Evolutionary conservation across 2,797 vertebrate species (phyloP).

Genomic region (Macrochelys suwanniensis): DNA sequence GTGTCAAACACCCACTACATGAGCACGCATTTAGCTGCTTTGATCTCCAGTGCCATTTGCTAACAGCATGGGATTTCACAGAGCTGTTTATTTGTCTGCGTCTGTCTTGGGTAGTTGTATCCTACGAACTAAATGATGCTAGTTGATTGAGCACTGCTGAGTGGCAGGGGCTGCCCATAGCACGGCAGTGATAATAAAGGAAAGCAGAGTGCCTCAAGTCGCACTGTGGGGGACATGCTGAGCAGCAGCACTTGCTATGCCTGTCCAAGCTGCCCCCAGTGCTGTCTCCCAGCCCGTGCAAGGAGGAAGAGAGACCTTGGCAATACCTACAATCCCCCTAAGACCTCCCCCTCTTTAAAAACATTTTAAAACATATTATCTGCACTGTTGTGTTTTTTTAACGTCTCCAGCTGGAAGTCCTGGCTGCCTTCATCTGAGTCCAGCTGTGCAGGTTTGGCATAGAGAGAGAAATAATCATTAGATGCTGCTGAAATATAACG

Average conservation of each 20-base stretch:
- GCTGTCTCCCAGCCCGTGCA: not conserved
- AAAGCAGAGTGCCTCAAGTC: not conserved
- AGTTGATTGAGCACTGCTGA: not conserved
- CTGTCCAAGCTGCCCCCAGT: not conserved
- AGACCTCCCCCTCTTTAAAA: not conserved
- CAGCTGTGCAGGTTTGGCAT: slow-evolving; percentile 1
- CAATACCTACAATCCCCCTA: not conserved
- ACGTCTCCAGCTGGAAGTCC: not conserved
- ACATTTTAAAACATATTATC: not conserved
- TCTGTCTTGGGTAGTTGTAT: not conserved
- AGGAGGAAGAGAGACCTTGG: not conserved
- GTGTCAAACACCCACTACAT: not conserved
- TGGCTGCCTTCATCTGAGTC: not conserved
- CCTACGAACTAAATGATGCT: not conserved
- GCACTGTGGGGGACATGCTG: not conserved
- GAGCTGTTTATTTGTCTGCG: not conserved
- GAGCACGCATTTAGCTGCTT: fast-evolving
- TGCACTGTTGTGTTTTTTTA: not conserved
- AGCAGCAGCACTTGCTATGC: not conserved
- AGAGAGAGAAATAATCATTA: slow-evolving; percentile 31
- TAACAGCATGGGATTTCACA: slow-evolving; percentile 34
- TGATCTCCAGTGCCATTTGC: slow-evolving; percentile 35
- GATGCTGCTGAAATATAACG: slow-evolving; percentile 42
- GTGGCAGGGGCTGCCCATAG: not conserved
- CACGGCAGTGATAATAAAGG: not conserved